A percentile compares a stretch with the other conserved stretches of the same genome.
Conservation (phyloP, 2,113 vertebrate species). For the Motacilla tschutschensis region DNA sequence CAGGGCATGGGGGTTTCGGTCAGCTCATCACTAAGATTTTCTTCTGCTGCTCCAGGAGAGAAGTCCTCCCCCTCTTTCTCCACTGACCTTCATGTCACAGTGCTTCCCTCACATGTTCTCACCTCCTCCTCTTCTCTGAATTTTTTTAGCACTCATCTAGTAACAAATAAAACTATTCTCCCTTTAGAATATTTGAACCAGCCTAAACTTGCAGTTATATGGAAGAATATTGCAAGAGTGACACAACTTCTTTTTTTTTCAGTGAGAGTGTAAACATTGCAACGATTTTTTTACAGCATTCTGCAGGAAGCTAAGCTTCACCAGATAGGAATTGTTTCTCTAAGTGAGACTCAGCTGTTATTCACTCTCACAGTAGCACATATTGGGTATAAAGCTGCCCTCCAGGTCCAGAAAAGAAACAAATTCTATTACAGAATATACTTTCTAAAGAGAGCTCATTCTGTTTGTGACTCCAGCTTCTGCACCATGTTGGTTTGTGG, state of each 20-base stretch:
- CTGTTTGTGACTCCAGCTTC: background rate
- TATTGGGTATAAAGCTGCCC: background rate
- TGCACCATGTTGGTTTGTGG: background rate
- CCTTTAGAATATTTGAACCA: background rate
- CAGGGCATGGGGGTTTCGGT: accelerated
- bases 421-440: background rate
- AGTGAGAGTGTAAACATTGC: background rate
- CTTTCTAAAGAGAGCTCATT: background rate
- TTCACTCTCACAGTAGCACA: background rate
- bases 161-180: background rate
- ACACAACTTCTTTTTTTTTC: background rate
- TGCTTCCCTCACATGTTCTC: background rate
- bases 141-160: background rate
- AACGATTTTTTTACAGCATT: background rate
- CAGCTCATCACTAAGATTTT: no score
- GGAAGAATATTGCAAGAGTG: background rate
- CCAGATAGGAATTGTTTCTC: background rate
- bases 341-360: background rate
- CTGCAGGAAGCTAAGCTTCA: background rate
- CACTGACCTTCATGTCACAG: background rate
- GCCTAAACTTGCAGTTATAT: background rate
- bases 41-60: background rate
- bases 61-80: no score
- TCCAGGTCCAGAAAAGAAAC: background rate
- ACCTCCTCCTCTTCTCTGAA: background rate